Evolutionary conservation across 2,888 invertebrate species (phyloP), one percentile per base, ranked within the genome.

Genomic region (Mythimna ferrago): DNA sequence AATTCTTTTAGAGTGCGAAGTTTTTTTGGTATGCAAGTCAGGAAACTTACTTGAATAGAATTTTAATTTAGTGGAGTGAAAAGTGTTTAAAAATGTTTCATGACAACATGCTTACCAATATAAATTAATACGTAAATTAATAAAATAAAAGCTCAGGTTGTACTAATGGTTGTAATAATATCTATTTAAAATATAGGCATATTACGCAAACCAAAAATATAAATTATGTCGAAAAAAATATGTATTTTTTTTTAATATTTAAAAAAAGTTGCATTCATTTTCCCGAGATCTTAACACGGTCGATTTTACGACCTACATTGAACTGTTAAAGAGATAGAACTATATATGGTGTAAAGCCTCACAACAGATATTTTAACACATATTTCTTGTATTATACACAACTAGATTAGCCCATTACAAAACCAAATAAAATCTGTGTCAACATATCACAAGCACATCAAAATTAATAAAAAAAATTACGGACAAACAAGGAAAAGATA

Each of bases 401-500:
- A 26, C 16, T 44, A 48, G 21, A 38, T 21, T 10, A 62, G 2
- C 21, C 14, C 21, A 16, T 54, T 35, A 5, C 11, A 26, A 54
- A 53, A 38, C n/a, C 14, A 51, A 21, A 11, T 5, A 14, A 38
- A 53, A 62, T 76, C 10, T 71, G 38, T 78, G 78, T 60, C 38
- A 64, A 56, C 53, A 53, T 57, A 38, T 7, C 32, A 19, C 48
- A 53, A 16, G 6, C 6, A 19, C 11, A 56, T 58, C 54, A 41
- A 63, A 60, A 61, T 53, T 19, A 51, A 73, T 76, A 57, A 73
- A n/a, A 44, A 76, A 69, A 54, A 57, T 70, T 66, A 71, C 35
- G 35, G 35, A 71, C 63, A 65, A 57, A 48, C 54, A 69, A 75
- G 70, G 56, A 72, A 78, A 48, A 76, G 64, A 85, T 78, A 78